phyloP scores from a whole-genome alignment of 1,140 invertebrate species.

The Maconellicoccus hirsutus region DNA sequence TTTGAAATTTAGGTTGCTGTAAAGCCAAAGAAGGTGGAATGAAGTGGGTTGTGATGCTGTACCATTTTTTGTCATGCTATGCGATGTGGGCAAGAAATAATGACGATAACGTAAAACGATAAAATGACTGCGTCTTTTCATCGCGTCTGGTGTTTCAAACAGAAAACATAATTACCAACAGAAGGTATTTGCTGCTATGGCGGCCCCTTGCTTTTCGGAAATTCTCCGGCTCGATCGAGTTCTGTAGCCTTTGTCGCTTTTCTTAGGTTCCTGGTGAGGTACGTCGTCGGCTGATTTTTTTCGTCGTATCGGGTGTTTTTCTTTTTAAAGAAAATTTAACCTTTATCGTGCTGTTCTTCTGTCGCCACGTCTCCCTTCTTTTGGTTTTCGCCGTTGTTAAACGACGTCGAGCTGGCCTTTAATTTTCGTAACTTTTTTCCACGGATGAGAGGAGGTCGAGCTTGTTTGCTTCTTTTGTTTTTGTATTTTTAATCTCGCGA shows the following conservation, averaged over 20 bases:
- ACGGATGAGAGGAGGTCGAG: background rate
- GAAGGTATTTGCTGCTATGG: background rate
- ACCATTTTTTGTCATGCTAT: too few relatives aligned
- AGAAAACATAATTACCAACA: constrained; percentile 1
- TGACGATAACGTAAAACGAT: too few relatives aligned
- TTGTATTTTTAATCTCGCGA: background rate
- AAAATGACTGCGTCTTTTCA: background rate
- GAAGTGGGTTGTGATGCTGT: too few relatives aligned
- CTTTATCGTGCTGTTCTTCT: background rate
- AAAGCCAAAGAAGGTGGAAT: too few relatives aligned
- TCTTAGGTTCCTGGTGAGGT: background rate
- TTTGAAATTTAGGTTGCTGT: too few relatives aligned
- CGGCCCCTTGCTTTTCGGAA: background rate
- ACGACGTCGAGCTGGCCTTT: too few relatives aligned
- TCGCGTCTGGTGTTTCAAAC: background rate
- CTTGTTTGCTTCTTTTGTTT: background rate
- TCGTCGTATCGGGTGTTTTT: background rate
- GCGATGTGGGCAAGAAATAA: too few relatives aligned
- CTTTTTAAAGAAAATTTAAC: background rate
- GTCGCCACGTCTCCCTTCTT: background rate
- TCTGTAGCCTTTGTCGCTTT: background rate
- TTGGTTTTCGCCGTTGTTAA: background rate
- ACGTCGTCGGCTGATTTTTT: background rate
- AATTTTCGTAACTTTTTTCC: background rate
- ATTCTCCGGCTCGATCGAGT: background rate